These are phyloP conservation scores for Drosophila lacertosa DNA, from an alignment of 1,140 invertebrate genomes.

Conservation along the genomic window DNA sequence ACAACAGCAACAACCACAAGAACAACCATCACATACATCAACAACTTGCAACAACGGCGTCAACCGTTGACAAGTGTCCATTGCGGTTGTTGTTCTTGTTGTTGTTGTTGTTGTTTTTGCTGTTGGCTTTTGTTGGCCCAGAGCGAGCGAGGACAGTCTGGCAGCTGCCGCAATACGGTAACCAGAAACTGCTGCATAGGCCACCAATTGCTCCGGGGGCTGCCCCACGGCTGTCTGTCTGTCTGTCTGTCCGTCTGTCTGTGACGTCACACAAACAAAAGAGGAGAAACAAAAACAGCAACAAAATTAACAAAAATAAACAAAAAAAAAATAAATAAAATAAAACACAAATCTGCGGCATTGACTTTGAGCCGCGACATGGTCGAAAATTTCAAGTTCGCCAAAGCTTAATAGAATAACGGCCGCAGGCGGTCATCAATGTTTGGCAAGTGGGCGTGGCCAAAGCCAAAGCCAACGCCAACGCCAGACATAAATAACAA, in stretches of 20 bases:
- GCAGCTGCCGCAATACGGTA: slow-evolving; percentile 3
- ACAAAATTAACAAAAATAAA: slow-evolving; percentile 4
- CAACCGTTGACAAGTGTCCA: slow-evolving; percentile 41
- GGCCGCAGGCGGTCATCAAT: slow-evolving; percentile 16
- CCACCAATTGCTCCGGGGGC: not conserved
- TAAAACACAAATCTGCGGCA: slow-evolving; percentile 17
- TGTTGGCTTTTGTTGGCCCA: slow-evolving; percentile 6
- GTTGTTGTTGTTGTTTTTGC: too few relatives aligned
- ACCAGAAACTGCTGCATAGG: slow-evolving; percentile 10
- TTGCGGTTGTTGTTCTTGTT: slow-evolving; percentile 37
- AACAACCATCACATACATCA: slow-evolving; percentile 20
- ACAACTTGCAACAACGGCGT: slow-evolving; percentile 15
- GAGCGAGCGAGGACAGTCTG: not conserved
- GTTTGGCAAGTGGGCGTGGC: slow-evolving; percentile 33
- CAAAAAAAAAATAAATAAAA: not conserved
- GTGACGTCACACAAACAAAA: slow-evolving; percentile 30
- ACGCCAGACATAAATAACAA: slow-evolving; percentile 53
- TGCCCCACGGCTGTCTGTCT: not conserved
- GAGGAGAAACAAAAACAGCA: not conserved
- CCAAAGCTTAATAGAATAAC: slow-evolving; percentile 41
- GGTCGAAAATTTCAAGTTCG: slow-evolving; percentile 38
- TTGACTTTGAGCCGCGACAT: slow-evolving; percentile 23
- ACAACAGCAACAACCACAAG: not conserved
- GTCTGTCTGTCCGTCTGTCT: too few relatives aligned
- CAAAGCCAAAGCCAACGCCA: slow-evolving; percentile 13